Conservation (phyloP, 2,113 vertebrate species). For the Erpornis zantholeuca region DNA sequence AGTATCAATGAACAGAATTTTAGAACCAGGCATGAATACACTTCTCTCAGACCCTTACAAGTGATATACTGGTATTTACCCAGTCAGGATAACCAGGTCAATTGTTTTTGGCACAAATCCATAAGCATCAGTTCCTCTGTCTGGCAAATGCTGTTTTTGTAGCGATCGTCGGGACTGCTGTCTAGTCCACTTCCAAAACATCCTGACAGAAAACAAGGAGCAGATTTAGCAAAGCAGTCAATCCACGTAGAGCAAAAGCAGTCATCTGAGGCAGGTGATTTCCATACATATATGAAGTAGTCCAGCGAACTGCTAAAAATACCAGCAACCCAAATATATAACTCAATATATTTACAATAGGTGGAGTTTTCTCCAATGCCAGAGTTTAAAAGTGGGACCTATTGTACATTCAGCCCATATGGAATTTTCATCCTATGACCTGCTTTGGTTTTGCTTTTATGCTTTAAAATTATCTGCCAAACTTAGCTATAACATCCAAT, state of each 20-base stretch:
- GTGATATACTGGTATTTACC: neutral
- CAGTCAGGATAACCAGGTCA: slow-evolving; percentile 14
- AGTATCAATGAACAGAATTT: slow-evolving; percentile 15
- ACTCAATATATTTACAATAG: neutral
- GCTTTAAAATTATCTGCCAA: neutral
- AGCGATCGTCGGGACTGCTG: neutral
- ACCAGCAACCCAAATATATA: neutral
- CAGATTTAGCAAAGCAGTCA: slow-evolving; percentile 23
- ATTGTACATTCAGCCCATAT: neutral
- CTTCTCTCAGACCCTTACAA: neutral
- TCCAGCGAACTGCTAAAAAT: neutral
- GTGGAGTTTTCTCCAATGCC: neutral
- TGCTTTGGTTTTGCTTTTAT: neutral
- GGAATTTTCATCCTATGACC: neutral
- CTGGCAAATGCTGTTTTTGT: slow-evolving; percentile 23
- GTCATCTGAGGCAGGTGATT: neutral
- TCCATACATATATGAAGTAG: neutral
- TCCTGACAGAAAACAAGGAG: slow-evolving; percentile 37
- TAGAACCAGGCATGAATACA: slow-evolving; percentile 14
- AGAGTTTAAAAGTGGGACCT: neutral
- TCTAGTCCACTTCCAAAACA: slow-evolving; percentile 45
- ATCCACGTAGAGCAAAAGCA: neutral
- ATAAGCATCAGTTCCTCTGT: slow-evolving; percentile 42
- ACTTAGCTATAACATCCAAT: neutral
- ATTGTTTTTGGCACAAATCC: slow-evolving; percentile 43